Conservation (phyloP, 30 jellyfish, hydroid and myxozoan genomes). For the Clytia hemisphaerica region DNA sequence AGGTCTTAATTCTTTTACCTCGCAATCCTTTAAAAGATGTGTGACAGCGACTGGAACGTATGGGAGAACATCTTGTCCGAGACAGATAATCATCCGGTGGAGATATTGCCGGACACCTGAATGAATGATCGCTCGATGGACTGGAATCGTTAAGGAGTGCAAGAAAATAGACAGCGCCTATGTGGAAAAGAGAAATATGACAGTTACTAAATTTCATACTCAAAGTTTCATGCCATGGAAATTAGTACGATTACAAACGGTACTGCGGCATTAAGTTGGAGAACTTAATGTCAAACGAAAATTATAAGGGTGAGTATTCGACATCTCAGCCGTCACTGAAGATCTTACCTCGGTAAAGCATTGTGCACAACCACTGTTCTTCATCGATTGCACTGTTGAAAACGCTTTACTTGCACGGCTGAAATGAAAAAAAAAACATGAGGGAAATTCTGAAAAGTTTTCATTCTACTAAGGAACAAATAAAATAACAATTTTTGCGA, state of each 20-base stretch:
- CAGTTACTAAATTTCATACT: background rate
- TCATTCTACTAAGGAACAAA: background rate
- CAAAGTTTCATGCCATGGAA: too few species aligned
- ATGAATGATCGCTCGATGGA: constrained; percentile 72
- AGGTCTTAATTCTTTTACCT: too few species aligned
- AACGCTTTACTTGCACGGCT: constrained; percentile 98
- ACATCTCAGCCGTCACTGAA: too few species aligned
- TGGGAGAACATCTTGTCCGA: constrained; percentile 84
- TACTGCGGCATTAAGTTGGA: too few species aligned
- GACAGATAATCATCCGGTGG: constrained; percentile 93
- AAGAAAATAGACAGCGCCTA: constrained; percentile 80
- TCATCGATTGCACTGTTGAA: constrained; percentile 47
- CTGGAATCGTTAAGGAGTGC: constrained; percentile 77
- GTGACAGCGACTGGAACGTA: constrained; percentile 89
- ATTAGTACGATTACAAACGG: too few species aligned
- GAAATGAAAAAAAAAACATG: background rate
- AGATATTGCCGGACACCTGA: constrained; percentile 88
- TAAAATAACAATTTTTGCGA: too few species aligned
- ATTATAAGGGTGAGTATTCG: too few species aligned
- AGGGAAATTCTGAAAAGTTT: background rate
- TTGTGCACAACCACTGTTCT: constrained; percentile 70
- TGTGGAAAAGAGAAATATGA: background rate
- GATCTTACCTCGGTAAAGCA: constrained; percentile 90
- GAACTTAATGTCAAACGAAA: too few species aligned
- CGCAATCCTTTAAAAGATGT: constrained; percentile 83